These are phyloP conservation scores for Lepilemur ruficaudatus DNA, from an alignment of 2,797 vertebrate genomes.

Conservation along the genomic window DNA sequence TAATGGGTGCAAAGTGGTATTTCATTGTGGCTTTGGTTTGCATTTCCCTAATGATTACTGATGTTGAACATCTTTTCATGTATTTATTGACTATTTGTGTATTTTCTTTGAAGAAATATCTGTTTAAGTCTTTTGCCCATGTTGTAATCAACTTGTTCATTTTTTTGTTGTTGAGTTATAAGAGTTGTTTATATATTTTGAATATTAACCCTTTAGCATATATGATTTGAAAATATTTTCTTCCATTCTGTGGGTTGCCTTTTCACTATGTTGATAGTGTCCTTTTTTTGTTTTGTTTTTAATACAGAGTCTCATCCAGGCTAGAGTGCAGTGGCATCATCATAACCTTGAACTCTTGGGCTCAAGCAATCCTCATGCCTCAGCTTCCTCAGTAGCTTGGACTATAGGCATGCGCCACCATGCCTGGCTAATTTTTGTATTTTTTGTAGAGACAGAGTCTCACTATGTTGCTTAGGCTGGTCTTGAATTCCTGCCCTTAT, in stretches of 20 bases:
- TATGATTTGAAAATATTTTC: neutral
- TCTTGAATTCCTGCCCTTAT: neutral
- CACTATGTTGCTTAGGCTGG: too few relatives aligned
- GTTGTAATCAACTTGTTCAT: neutral
- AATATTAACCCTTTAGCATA: neutral
- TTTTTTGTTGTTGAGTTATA: neutral
- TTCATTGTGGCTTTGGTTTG: neutral
- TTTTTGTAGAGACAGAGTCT: neutral
- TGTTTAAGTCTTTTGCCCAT: neutral
- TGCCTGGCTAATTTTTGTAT: neutral
- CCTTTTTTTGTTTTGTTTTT: neutral
- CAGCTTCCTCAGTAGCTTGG: neutral
- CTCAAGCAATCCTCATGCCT: neutral
- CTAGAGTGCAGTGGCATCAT: neutral
- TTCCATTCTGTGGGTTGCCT: neutral
- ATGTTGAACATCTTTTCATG: neutral
- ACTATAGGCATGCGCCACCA: neutral
- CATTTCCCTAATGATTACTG: neutral
- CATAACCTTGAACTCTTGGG: neutral
- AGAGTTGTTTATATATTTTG: neutral
- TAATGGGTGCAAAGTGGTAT: neutral
- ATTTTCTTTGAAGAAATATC: neutral
- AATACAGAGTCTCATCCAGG: neutral
- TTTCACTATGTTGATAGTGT: neutral
- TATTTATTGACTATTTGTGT: neutral